Percentiles rank a stretch among this genome's conserved stretches.
phyloP scores from a whole-genome alignment of 2,113 vertebrate genomes.

The Sphaerodactylus townsendi region DNA sequence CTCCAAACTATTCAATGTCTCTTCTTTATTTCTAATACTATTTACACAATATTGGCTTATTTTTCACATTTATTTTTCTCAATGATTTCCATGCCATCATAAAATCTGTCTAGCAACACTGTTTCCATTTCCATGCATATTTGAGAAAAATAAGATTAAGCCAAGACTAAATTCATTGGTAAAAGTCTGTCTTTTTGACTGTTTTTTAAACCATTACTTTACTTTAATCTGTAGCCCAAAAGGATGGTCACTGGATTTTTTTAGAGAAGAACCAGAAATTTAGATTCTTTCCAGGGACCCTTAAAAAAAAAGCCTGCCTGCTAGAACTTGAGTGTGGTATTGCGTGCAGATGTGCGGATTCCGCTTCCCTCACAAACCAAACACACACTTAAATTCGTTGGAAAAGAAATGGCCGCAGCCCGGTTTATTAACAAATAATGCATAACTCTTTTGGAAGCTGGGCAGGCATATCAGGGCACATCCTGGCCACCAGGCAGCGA shows the following conservation, averaged over 20 bases:
- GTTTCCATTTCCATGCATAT: not conserved
- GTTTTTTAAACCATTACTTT: not conserved
- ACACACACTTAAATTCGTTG: no score
- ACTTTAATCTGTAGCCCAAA: not conserved
- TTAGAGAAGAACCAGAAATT: not conserved
- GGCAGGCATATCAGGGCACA: no score
- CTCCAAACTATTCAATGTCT: not conserved
- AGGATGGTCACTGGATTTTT: not conserved
- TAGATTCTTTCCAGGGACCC: not conserved
- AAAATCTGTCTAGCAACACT: not conserved
- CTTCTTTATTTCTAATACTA: not conserved
- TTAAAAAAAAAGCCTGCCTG: not conserved
- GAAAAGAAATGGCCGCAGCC: no score
- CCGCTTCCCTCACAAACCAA: no score
- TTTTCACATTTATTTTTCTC: constrained; percentile 3
- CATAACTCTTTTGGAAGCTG: no score
- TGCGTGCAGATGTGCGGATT: no score
- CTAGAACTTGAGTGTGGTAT: not conserved
- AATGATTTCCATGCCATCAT: not conserved
- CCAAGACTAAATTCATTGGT: not conserved
- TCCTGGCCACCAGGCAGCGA: no score
- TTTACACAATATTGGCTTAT: not conserved
- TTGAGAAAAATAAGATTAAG: not conserved
- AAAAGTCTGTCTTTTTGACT: not conserved
- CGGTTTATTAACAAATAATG: no score